A percentile compares a stretch with the other conserved stretches of the same genome.
These are phyloP conservation scores for Drosophila recens DNA, from an alignment of 2,888 invertebrate species.

Conservation along the genomic window DNA sequence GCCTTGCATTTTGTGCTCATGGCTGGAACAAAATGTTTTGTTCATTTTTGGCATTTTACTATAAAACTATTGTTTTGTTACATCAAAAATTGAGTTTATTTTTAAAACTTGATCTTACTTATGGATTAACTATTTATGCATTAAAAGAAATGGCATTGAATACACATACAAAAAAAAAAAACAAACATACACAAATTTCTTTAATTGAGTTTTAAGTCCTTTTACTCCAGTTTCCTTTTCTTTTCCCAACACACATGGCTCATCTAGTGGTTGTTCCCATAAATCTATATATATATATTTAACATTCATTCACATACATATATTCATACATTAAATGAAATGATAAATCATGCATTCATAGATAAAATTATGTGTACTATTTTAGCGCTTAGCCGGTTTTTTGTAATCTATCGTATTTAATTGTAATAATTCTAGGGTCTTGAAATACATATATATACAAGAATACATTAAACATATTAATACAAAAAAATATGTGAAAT, in stretches of 20 bases:
- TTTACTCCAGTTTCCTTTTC: not conserved
- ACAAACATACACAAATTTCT: constrained; percentile 43
- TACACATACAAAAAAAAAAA: constrained; percentile 43
- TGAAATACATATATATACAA: constrained; percentile 42
- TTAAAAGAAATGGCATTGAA: constrained; percentile 50
- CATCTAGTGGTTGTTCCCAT: constrained; percentile 53
- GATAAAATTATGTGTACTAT: constrained; percentile 47
- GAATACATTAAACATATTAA: constrained; percentile 42
- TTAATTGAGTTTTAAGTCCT: constrained; percentile 37
- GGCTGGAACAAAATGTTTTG: constrained; percentile 21
- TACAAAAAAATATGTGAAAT: constrained; percentile 43
- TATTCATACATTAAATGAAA: constrained; percentile 8
- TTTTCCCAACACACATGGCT: constrained; percentile 16
- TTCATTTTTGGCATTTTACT: constrained; percentile 49
- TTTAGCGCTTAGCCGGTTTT: constrained; percentile 67
- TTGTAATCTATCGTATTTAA: constrained; percentile 63
- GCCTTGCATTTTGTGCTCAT: constrained; percentile 31
- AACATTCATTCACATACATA: constrained; percentile 20
- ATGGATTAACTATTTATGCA: constrained; percentile 41
- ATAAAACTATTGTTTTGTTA: constrained; percentile 37
- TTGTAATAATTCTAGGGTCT: constrained; percentile 25
- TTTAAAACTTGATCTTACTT: constrained; percentile 48
- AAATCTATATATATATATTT: constrained; percentile 33
- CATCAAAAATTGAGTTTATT: constrained; percentile 32
- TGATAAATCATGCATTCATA: constrained; percentile 15